A percentile compares a stretch with the other conserved stretches of the same genome.
These are phyloP conservation scores for Galemys pyrenaicus DNA, from an alignment of 2,113 vertebrate genomes.

Conservation along the genomic window DNA sequence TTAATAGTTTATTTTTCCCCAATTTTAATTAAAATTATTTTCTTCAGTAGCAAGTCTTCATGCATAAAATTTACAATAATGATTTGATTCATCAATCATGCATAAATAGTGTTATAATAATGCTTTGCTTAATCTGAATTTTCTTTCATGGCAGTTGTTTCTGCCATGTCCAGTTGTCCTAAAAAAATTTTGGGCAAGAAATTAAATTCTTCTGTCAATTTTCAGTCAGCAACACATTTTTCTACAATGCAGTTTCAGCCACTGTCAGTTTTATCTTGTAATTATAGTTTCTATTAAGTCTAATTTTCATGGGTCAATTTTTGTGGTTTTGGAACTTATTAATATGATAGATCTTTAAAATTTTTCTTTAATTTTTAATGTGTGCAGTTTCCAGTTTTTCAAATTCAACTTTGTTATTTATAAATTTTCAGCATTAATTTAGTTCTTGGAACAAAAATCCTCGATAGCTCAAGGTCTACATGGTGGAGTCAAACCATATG, in stretches of 20 bases:
- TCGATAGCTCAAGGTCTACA: neutral
- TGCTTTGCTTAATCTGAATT: neutral
- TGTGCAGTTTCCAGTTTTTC: slow-evolving; percentile 8
- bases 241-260: neutral
- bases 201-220: slow-evolving; percentile 56
- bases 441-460: slow-evolving; percentile 22
- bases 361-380: slow-evolving; percentile 60
- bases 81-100: slow-evolving; percentile 3
- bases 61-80: slow-evolving; percentile 27
- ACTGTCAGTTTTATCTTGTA: slow-evolving; percentile 54
- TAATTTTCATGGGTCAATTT: slow-evolving; percentile 47
- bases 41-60: neutral
- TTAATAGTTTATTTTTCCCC: neutral
- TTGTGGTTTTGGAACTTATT: slow-evolving; percentile 52
- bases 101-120: neutral
- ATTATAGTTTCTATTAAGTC: slow-evolving; percentile 29
- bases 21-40: slow-evolving; percentile 54
- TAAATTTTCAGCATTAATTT: slow-evolving; percentile 33
- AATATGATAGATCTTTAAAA: slow-evolving; percentile 20
- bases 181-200: slow-evolving; percentile 45
- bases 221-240: slow-evolving; percentile 52
- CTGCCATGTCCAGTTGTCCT: neutral
- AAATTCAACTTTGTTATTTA: slow-evolving; percentile 26
- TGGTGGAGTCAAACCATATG: neutral
- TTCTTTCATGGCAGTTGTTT: slow-evolving; percentile 43